These are phyloP conservation scores for Coluber constrictor DNA, from an alignment of 2,797 vertebrate genomes.

Conservation along the genomic window DNA sequence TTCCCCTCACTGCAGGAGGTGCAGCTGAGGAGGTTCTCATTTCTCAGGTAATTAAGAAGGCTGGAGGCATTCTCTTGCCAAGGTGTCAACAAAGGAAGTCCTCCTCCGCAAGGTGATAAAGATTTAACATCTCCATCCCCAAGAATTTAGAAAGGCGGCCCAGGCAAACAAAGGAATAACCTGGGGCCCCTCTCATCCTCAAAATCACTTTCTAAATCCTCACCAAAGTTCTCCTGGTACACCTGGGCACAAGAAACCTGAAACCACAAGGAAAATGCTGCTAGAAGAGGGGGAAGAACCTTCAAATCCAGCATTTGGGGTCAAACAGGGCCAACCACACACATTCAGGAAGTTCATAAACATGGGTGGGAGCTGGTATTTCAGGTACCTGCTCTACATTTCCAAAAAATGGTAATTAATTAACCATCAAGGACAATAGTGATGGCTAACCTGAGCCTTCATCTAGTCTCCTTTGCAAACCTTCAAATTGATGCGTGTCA, in stretches of 20 bases:
- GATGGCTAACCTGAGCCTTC: background rate
- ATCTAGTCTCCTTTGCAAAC: background rate
- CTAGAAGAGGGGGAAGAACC: background rate
- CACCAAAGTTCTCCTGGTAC: background rate
- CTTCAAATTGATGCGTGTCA: background rate
- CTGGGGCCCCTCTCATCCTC: background rate
- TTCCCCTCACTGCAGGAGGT: background rate
- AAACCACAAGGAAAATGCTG: background rate
- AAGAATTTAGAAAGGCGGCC: background rate
- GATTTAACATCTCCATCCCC: background rate
- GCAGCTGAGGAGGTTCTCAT: background rate
- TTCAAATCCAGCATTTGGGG: background rate
- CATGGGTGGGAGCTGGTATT: background rate
- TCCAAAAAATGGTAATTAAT: background rate
- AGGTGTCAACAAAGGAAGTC: constrained; percentile 11
- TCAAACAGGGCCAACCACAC: background rate
- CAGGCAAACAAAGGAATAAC: background rate
- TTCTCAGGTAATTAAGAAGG: constrained; percentile 1
- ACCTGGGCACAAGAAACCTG: background rate
- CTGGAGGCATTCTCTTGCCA: background rate
- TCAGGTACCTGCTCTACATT: background rate
- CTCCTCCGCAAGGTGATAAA: background rate
- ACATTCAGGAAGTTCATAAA: background rate
- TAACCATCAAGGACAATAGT: background rate
- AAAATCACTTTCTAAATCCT: background rate